Evolutionary conservation across 2,797 vertebrate genomes (phyloP).

Genomic region (Malacoraja senta): DNA sequence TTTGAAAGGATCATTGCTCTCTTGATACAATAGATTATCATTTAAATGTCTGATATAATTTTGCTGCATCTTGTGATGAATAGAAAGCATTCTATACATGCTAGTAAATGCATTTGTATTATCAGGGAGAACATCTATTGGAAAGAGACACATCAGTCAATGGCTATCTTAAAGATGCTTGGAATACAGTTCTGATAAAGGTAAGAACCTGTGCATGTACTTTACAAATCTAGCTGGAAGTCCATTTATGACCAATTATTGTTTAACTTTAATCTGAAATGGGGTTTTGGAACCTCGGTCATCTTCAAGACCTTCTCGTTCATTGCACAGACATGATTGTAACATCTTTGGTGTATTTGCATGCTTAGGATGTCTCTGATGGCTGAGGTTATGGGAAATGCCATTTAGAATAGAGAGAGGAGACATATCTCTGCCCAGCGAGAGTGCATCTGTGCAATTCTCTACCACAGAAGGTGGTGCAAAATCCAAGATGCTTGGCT

Average conservation of each 20-base stretch:
- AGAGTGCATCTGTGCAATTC: too few relatives aligned
- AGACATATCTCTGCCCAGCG: too few relatives aligned
- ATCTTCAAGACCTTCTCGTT: background rate
- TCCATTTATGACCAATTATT: background rate
- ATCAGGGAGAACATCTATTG: background rate
- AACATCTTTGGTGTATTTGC: background rate
- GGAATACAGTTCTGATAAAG: background rate
- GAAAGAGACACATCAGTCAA: slow-evolving; percentile 9
- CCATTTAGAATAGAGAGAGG: too few relatives aligned
- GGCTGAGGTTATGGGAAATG: too few relatives aligned
- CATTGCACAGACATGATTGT: background rate
- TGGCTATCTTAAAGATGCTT: background rate
- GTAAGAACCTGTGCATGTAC: background rate
- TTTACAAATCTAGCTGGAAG: background rate
- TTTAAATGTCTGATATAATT: background rate
- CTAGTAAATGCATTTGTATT: background rate
- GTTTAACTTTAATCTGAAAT: background rate
- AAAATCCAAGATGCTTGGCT: too few relatives aligned
- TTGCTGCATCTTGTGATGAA: background rate
- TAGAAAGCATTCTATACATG: background rate
- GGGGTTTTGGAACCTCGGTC: background rate
- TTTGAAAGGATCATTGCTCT: slow-evolving; percentile 8
- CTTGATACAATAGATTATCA: background rate
- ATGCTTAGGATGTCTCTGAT: too few relatives aligned
- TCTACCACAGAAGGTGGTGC: too few relatives aligned